Conservation (phyloP, 2,113 vertebrate species). For the Brachyistius frenatus region DNA sequence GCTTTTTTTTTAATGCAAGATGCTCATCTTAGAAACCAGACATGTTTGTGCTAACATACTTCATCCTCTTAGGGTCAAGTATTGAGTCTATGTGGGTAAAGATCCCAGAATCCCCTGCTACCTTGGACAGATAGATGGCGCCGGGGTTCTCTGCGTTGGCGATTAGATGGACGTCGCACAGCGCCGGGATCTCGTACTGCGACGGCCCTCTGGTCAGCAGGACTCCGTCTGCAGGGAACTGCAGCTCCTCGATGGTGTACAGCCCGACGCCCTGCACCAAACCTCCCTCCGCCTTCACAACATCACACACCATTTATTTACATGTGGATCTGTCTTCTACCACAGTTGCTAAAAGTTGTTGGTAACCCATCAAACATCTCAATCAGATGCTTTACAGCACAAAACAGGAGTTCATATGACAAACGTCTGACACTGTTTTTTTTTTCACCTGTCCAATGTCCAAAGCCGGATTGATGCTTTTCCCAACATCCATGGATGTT, state of each 20-base stretch:
- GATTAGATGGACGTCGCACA: conserved; percentile 24
- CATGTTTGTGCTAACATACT: too few relatives aligned
- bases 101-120: not conserved
- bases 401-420: too few relatives aligned
- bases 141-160: not conserved
- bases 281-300: conserved; percentile 22
- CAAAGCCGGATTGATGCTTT: conserved; percentile 28
- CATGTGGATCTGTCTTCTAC: too few relatives aligned
- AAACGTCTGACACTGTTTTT: too few relatives aligned
- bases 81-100: too few relatives aligned
- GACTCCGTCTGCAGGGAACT: conserved; percentile 13
- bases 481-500: conserved; percentile 29
- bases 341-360: too few relatives aligned
- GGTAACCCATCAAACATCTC: too few relatives aligned
- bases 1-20: too few relatives aligned
- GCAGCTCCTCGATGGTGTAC: conserved; percentile 32
- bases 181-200: conserved; percentile 19
- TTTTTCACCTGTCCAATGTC: conserved; percentile 22
- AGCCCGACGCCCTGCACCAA: conserved; percentile 26
- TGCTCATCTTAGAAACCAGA: too few relatives aligned
- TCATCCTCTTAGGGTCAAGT: too few relatives aligned
- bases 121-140: conserved; percentile 26
- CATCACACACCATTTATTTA: not conserved
- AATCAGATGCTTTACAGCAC: too few relatives aligned
- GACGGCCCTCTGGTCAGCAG: conserved; percentile 19